Evolutionary conservation across 92 coral and sea anemone genomes (phyloP).

Genomic region (Zoanthus solanderi): DNA sequence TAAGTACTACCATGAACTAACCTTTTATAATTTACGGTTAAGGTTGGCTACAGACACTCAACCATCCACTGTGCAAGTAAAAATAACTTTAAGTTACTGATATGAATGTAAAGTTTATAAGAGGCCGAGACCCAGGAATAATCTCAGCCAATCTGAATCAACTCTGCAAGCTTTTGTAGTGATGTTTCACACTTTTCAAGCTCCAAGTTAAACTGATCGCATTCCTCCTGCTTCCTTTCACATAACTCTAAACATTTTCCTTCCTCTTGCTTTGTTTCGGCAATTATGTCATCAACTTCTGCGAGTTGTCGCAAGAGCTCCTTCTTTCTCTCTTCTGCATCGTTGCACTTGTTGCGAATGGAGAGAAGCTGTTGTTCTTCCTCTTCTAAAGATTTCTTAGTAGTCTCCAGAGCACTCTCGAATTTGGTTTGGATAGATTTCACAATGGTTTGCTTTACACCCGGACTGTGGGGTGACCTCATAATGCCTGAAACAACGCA

Average conservation of each 20-base stretch:
- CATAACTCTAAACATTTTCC: background rate
- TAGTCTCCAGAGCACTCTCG: slow-evolving; percentile 3
- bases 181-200: slow-evolving; percentile 36
- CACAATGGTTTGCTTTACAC: slow-evolving; percentile 20
- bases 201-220: slow-evolving; percentile 9
- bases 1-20: no score
- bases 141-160: background rate
- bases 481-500: slow-evolving; percentile 35
- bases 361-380: background rate
- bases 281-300: slow-evolving; percentile 6
- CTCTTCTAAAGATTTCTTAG: slow-evolving; percentile 1
- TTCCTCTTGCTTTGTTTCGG: slow-evolving; percentile 9
- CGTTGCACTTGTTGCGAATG: slow-evolving; percentile 10
- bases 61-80: no score
- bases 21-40: no score
- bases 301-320: slow-evolving; percentile 13
- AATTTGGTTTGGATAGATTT: slow-evolving; percentile 27
- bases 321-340: slow-evolving; percentile 22
- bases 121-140: no score
- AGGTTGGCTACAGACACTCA: no score
- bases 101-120: no score
- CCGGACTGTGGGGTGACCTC: slow-evolving; percentile 19
- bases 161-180: background rate
- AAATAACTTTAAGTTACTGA: no score
- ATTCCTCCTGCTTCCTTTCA: background rate